Percentiles rank a stretch among this genome's conserved stretches.
These are phyloP conservation scores for Coecobrya sp. DNA, from an alignment of 2,888 invertebrate genomes.

Conservation along the genomic window DNA sequence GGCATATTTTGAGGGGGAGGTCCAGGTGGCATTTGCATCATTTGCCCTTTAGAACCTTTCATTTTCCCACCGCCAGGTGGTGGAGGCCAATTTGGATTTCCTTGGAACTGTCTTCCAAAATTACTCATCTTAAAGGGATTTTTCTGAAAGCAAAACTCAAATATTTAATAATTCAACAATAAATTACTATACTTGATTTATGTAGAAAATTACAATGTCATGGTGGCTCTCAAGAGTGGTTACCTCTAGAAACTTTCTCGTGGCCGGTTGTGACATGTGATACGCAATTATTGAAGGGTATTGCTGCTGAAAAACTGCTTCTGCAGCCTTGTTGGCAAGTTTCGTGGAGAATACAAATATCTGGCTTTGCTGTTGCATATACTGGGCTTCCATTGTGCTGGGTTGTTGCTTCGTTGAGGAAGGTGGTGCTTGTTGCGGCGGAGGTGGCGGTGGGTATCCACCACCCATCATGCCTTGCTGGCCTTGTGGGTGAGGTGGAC, in stretches of 20 bases:
- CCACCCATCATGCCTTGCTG: slow-evolving; percentile 78
- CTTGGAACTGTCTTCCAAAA: slow-evolving; percentile 88
- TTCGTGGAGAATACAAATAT: slow-evolving; percentile 99
- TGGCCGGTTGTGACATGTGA: slow-evolving; percentile 98
- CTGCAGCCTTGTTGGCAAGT: slow-evolving; percentile 98
- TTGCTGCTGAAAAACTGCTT: slow-evolving; percentile 94
- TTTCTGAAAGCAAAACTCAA: slow-evolving; percentile 90
- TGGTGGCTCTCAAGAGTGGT: neutral
- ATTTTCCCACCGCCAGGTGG: slow-evolving; percentile 82
- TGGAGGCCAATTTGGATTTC: slow-evolving; percentile 85
- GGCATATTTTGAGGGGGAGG: slow-evolving; percentile 85
- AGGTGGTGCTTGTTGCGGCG: slow-evolving; percentile 77
- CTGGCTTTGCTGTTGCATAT: slow-evolving; percentile 98
- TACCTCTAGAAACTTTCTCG: slow-evolving; percentile 97
- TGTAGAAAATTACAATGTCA: neutral
- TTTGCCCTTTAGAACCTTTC: slow-evolving; percentile 85
- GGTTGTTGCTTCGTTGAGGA: slow-evolving; percentile 90
- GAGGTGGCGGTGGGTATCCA: slow-evolving; percentile 48
- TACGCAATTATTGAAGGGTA: slow-evolving; percentile 97
- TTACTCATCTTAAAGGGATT: slow-evolving; percentile 96
- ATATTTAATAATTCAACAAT: neutral
- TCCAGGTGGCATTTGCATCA: slow-evolving; percentile 81
- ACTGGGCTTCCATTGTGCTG: slow-evolving; percentile 93
- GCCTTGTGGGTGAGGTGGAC: slow-evolving; percentile 69
- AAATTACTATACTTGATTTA: too few relatives aligned